Base-by-base conservation (phyloP, 2,888 invertebrate species). In the Phaedon cochleariae region DNA sequence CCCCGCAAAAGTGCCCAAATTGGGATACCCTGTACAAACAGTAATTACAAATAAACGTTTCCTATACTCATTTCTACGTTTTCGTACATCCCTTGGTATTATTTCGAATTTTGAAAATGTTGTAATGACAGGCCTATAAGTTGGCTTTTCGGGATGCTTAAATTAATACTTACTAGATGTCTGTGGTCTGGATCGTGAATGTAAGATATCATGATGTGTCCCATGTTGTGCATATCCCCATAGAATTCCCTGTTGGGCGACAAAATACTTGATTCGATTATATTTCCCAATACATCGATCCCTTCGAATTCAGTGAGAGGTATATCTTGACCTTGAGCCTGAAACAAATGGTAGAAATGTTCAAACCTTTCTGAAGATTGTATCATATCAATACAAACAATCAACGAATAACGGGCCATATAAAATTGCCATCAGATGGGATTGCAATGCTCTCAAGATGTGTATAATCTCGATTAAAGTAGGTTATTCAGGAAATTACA, bases 141-240 rank as follows among this genome's bases (percentile, higher is more conserved):
- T n/a, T n/a, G n/a, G n/a, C n/a, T 4, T 15, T 15, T 29, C 29
- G 18, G 20, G 10, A 6, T 37, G 49, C 15, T 10, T n/a, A 18
- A 22, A 17, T 52, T 2, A 26, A 26, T 21, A 78, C 83, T 84
- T 79, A 91, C 92, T 85, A 91, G 82, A 79, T 91, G 89, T 64
- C 90, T 86, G 78, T 91, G 90, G 80, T 93, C 93, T 0, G 94
- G 94, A 81, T 95, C 95, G 77, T 95, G 94, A 1, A 89, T 84
- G 78, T 89, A 91, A 0, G 92, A 89, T 65, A 94, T 87, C 76
- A 92, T 86, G 4, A 92, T 88, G 77, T 95, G 95, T 0, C 93
- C 94, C 84, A 91, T 87, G 82, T 95, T 95, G 83, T 95, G 95
- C 48, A 94, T 77, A 81, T 93, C 91, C 0, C 95, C 95, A 79